A percentile compares a stretch with the other conserved stretches of the same genome.
Evolutionary conservation across 2,113 vertebrate species (phyloP).

Genomic region (Cololabis saira): DNA sequence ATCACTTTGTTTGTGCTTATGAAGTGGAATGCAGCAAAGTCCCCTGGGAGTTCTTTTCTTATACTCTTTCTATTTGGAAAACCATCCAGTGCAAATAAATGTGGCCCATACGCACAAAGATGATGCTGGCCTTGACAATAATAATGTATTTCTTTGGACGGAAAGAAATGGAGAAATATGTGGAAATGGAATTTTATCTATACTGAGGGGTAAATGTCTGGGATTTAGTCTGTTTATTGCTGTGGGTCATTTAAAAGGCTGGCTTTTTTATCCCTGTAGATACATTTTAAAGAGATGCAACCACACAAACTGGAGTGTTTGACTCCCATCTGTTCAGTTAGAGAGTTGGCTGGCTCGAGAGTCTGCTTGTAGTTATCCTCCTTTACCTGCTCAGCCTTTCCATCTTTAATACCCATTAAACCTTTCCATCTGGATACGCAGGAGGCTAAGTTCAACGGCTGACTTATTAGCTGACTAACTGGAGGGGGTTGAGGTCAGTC

Average conservation of each 20-base stretch:
- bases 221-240: slow-evolving; percentile 20
- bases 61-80: slow-evolving; percentile 66
- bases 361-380: slow-evolving; percentile 32
- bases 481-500: slow-evolving; percentile 41
- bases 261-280: too few species aligned
- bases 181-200: slow-evolving; percentile 32
- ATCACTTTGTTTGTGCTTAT: slow-evolving; percentile 72
- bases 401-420: slow-evolving; percentile 62
- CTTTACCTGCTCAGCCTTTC: slow-evolving; percentile 47
- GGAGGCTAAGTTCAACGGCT: slow-evolving; percentile 42
- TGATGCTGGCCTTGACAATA: slow-evolving; percentile 71
- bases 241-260: slow-evolving; percentile 21
- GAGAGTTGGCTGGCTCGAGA: neutral
- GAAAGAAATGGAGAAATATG: slow-evolving; percentile 52
- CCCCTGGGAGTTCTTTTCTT: slow-evolving; percentile 64
- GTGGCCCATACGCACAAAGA: slow-evolving; percentile 49
- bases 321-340: slow-evolving; percentile 17
- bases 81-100: slow-evolving; percentile 70
- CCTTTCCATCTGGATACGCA: slow-evolving; percentile 55
- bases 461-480: slow-evolving; percentile 56
- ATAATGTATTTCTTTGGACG: slow-evolving; percentile 68
- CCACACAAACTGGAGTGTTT: slow-evolving; percentile 11
- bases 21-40: slow-evolving; percentile 79
- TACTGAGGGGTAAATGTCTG: slow-evolving; percentile 18
- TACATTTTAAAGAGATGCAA: slow-evolving; percentile 1